Base-by-base conservation (phyloP, 2,797 vertebrate genomes). In the Sebastes goodei region DNA sequence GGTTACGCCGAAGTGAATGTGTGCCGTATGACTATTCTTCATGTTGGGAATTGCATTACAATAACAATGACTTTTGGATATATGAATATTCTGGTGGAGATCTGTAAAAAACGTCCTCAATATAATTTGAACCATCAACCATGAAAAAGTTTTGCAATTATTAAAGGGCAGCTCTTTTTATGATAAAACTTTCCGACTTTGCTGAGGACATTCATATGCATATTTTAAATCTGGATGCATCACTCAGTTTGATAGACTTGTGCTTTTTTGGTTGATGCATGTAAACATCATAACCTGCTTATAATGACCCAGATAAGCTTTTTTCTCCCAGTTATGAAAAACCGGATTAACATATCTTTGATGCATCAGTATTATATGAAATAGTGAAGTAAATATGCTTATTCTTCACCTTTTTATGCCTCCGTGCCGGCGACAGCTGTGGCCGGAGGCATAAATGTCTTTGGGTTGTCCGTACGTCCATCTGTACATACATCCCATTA, bases 271-370 rank as follows among this genome's bases (percentile, higher is more conserved):
- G 35, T 81, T 76, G 61, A 73, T 27, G 55, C 6, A 1, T 49
- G 66, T 78, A 76, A 85, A 88, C 73, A 80, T 78, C 61, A 69
- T 65, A 83, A 75, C 78, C 32, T 75, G 71, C 60, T 78, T 61
- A 42, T 82, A 87, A 82, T 82, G 78, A 84, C 82, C 78, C 11
- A 84, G 71, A 84, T 80, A 84, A 61, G 21, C 60, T 74, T 14
- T 25, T 38, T 38, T 38, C 52, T 78, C 52, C 7, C 52, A 25
- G 65, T 73, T 69, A 63, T 68, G 32, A 85, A 71, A 81, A 82
- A 53, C 12, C 30, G 59, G 10, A 81, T 86, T 73, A 78, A 66
- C 82, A 83, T 78, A 69, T 65, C 46, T 33, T 59, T 9, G 29
- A 81, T 71, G 4, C 8, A n/a, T 77, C 46, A 35, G 59, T 66